Base-by-base conservation (phyloP, 2,113 vertebrate genomes). In the Nesogale talazaci region DNA sequence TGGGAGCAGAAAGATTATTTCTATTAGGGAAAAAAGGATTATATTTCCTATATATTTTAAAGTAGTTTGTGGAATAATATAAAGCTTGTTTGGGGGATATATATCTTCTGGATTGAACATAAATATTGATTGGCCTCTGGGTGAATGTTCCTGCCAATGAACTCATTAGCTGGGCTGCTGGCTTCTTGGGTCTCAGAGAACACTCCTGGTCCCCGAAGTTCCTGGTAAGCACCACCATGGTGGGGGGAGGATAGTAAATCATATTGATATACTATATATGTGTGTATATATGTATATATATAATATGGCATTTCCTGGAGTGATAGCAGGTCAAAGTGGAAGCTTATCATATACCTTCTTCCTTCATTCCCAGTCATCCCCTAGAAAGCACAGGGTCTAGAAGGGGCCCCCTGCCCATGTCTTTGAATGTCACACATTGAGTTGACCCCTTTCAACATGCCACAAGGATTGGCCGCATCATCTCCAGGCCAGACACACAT, bases 341-440 rank as follows among this genome's bases (percentile, higher is more conserved):
- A 36, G 42, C 46, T 52, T 12, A 52, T 52, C 46, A 52, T 52
- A 52, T 6, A 52, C 46, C 46, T 52, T 52, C 46, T 52, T 52
- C 46, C 46, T 52, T 89, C 86, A 74, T 89, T 77, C 22, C 59
- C 15, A 74, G 40, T 83, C 65, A 83, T 80, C 59, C 15, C 89
- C 8, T 81, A 17, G 29, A 84, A 57, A 57, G 61, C 56, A 81
- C n/a, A 57, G 67, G 25, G 25, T 91, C 42, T 25, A 69, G 57
- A 89, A 77, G 27, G 29, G 15, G 27, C 36, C 75, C 31, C 63
- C 69, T 38, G 42, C 56, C 67, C 36, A 4, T 76, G 74, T 76
- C 78, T 85, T 40, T 63, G 83, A 25, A 4, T 63, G 52, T 59
- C 34, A 25, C 1, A 5, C 6, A 20, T 34, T 9, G n/a, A 19